Conservation (phyloP, 1,140 invertebrate species). For the Calephelis nemesis region DNA sequence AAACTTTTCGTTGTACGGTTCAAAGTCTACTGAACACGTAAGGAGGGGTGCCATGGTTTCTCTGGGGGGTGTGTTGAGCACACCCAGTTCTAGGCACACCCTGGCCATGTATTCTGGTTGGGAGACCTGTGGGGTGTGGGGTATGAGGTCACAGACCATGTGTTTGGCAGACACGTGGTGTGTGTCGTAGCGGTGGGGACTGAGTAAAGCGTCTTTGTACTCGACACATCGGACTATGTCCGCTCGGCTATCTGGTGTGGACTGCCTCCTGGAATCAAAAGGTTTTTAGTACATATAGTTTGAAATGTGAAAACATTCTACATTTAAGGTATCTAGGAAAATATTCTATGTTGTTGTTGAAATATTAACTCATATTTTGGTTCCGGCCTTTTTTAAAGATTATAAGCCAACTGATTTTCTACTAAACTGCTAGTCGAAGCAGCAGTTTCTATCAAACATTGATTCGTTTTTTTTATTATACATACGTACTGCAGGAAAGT, state of each 20-base stretch:
- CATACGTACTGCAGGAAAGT: too few relatives aligned
- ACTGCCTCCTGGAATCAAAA: constrained; percentile 50
- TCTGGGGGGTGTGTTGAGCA: constrained; percentile 50
- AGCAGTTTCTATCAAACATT: too few relatives aligned
- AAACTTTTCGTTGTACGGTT: constrained; percentile 56
- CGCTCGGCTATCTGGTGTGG: constrained; percentile 66
- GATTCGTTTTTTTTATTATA: too few relatives aligned
- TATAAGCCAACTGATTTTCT: too few relatives aligned
- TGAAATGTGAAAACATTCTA: too few relatives aligned
- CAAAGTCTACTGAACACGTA: constrained; percentile 63
- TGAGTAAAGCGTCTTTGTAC: constrained; percentile 58
- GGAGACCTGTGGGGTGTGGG: constrained; percentile 34
- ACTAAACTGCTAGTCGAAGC: too few relatives aligned
- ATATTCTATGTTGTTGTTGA: too few relatives aligned
- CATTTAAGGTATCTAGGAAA: too few relatives aligned
- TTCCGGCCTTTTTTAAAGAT: too few relatives aligned
- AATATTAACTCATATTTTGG: too few relatives aligned
- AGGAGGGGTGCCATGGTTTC: constrained; percentile 54
- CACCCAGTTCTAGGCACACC: constrained; percentile 65
- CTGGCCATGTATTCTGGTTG: constrained; percentile 62
- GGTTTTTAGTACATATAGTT: too few relatives aligned
- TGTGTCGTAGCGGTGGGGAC: constrained; percentile 46
- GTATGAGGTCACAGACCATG: constrained; percentile 72
- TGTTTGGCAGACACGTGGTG: constrained; percentile 51
- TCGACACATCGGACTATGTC: constrained; percentile 75